Conservation (phyloP, 2,113 vertebrate species). For the Quiscalus mexicanus region DNA sequence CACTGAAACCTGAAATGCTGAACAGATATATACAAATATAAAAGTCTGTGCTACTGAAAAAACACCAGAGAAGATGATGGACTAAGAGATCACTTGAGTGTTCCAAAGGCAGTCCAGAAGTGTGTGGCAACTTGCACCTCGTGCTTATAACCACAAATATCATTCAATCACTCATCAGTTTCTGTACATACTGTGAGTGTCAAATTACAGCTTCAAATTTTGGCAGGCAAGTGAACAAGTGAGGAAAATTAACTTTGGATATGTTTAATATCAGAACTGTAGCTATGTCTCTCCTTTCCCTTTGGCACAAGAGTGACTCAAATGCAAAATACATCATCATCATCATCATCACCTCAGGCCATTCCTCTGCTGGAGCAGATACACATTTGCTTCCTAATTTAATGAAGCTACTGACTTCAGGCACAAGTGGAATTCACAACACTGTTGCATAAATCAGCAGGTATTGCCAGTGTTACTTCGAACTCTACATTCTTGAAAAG, state of each 20-base stretch:
- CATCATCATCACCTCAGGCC: neutral
- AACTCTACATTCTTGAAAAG: neutral
- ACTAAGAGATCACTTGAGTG: neutral
- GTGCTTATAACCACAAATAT: neutral
- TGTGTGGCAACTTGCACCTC: neutral
- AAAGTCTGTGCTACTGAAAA: neutral
- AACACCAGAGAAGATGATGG: neutral
- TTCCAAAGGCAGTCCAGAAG: neutral
- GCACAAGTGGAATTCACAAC: neutral
- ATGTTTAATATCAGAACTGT: neutral
- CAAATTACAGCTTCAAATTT: neutral
- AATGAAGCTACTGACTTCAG: neutral
- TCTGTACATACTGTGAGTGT: neutral
- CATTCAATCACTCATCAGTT: neutral
- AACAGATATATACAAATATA: neutral
- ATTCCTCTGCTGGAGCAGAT: neutral
- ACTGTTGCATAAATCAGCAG: neutral
- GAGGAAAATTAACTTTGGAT: neutral
- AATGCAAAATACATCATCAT: neutral
- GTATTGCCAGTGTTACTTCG: neutral
- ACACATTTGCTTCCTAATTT: neutral
- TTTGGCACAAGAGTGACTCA: neutral
- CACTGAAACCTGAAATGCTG: neutral
- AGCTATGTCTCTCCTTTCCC: neutral
- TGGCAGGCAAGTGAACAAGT: neutral